Conservation (phyloP, 2,888 invertebrate genomes). For the Salpingus planirostris region DNA sequence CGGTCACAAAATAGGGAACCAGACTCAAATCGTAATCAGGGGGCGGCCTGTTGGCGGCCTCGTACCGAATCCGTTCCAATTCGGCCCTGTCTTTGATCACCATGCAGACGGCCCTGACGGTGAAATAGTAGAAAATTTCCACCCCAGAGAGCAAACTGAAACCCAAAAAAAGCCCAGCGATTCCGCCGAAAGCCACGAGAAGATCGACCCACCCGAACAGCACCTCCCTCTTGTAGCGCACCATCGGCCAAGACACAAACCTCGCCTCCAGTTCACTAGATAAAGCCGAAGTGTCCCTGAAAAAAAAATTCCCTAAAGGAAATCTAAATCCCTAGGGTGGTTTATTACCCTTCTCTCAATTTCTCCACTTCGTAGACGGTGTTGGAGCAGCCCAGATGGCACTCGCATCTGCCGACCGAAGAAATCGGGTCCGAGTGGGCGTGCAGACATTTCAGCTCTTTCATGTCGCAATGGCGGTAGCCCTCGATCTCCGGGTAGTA, state of each 20-base stretch:
- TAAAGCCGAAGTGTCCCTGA: neutral
- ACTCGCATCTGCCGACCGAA: constrained; percentile 54
- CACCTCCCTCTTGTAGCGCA: constrained; percentile 69
- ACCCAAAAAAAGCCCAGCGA: constrained; percentile 60
- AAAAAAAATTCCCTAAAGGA: too few species aligned
- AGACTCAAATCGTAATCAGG: constrained; percentile 36
- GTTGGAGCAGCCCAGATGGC: constrained; percentile 66
- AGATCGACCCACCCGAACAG: constrained; percentile 79
- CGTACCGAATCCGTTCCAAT: constrained; percentile 43
- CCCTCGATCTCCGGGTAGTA: constrained; percentile 53
- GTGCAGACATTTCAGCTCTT: constrained; percentile 52
- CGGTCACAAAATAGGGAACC: constrained; percentile 34
- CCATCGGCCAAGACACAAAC: constrained; percentile 72
- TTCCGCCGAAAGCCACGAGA: constrained; percentile 58
- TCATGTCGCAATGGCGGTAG: constrained; percentile 51
- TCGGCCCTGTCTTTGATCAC: constrained; percentile 45
- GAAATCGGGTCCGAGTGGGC: constrained; percentile 47
- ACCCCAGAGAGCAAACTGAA: constrained; percentile 69
- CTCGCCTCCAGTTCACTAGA: constrained; percentile 45
- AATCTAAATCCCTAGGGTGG: too few species aligned
- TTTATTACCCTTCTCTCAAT: constrained; percentile 50
- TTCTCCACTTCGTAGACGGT: constrained; percentile 70
- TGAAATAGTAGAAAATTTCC: constrained; percentile 70
- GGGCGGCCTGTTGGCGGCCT: constrained; percentile 29
- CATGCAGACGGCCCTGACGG: constrained; percentile 59